Base-by-base conservation (phyloP, 2,888 invertebrate species). In the Aspidiotus destructor region DNA sequence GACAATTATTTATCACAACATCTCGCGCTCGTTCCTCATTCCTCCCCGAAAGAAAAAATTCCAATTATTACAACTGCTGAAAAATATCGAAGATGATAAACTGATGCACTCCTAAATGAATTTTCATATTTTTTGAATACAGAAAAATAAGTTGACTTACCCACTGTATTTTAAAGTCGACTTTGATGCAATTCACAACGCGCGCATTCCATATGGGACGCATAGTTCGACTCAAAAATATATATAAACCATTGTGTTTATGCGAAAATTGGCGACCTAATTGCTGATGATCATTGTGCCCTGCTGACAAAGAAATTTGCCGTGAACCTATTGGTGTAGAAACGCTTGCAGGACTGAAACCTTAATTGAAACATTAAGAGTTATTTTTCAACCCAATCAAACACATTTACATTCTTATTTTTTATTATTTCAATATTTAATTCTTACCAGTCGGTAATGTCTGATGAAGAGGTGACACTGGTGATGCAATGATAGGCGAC, bases 171-270 rank as follows among this genome's bases (percentile, higher is more conserved):
- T 81, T 81, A 70, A 81, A 80, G 80, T 74, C 55, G 82, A 74
- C 70, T 81, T 83, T 58, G 6, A 64, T 68, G 40, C 62, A 42
- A 86, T 83, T 71, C 44, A 74, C 71, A 17, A 89, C 85, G 76
- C 85, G 84, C 72, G 86, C 79, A 73, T 85, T 87, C 98, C 98
- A 98, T 71, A 98, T 82, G 0, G 92, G 89, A 42, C 92, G 81
- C 16, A 99, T 79, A 73, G 98, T 87, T 73, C 97, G 83, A 28
- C 90, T 86, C 13, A 96, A 85, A 76, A 92, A 94, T 55, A 95
- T 82, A 78, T 95, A 98, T 9, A 98, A 82, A 0, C 94, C 95
- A 76, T 95, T 92, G 76, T 97, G 97, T 76, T 93, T 93, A 41
- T 68, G 61, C 9, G 68, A 68, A 13, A 68, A 68, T 17, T 61